phyloP scores from a whole-genome alignment of 2,888 invertebrate genomes.

The Andrena chrysosceles region DNA sequence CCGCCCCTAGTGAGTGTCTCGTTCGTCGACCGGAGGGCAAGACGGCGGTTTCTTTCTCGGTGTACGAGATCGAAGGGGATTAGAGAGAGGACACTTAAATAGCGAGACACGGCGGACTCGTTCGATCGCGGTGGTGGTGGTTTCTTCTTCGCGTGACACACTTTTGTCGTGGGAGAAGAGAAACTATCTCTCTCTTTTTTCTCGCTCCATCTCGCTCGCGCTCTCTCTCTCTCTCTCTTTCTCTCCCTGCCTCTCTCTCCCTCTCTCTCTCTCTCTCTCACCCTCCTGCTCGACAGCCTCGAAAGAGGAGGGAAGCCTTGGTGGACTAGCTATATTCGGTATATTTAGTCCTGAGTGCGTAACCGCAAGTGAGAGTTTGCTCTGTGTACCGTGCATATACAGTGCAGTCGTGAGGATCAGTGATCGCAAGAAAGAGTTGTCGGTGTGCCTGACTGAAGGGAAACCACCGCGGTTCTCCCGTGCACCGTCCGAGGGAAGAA shows the following conservation, averaged over 20 bases:
- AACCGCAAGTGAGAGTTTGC: conserved; percentile 45
- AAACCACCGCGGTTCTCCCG: not conserved
- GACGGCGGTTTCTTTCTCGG: not conserved
- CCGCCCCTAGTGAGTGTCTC: no score
- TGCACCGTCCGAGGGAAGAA: not conserved
- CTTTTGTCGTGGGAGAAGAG: conserved; percentile 64
- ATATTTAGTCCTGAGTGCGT: conserved; percentile 22
- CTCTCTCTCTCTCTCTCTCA: conserved; percentile 3
- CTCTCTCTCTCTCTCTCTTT: conserved; percentile 1
- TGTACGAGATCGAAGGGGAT: conserved; percentile 8
- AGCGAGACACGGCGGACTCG: conserved; percentile 29
- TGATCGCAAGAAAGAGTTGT: conserved; percentile 42
- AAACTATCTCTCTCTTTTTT: conserved; percentile 42
- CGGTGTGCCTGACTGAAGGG: conserved; percentile 24
- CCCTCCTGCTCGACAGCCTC: not conserved
- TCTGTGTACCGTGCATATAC: conserved; percentile 50
- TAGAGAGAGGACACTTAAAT: conserved; percentile 23
- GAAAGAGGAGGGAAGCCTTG: conserved; percentile 24
- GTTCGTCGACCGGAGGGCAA: not conserved
- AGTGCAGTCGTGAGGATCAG: conserved; percentile 51
- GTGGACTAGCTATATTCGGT: conserved; percentile 24
- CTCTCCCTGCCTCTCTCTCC: not conserved
- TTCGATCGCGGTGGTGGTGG: conserved; percentile 57
- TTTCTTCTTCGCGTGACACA: conserved; percentile 68
- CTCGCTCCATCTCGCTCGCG: conserved; percentile 1